Evolutionary conservation across 1,140 invertebrate species (phyloP).

Genomic region (Cotesia typhae): DNA sequence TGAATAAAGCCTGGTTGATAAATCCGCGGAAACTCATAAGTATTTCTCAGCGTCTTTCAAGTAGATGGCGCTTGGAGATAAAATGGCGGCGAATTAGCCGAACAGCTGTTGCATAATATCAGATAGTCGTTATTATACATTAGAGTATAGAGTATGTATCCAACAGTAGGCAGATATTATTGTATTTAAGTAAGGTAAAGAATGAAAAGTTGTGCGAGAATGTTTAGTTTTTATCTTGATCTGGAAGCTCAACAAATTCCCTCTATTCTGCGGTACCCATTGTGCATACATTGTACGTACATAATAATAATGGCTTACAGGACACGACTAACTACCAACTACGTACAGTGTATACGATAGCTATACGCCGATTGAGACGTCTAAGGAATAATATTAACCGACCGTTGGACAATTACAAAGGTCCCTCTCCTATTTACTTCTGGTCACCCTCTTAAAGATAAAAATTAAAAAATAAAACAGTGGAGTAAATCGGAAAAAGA

Average conservation of each 20-base stretch:
- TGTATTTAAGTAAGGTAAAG: not conserved
- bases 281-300: no score
- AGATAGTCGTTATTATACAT: conserved; percentile 12
- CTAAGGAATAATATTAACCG: conserved; percentile 28
- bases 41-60: no score
- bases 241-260: conserved; percentile 24
- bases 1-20: no score
- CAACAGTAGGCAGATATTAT: not conserved
- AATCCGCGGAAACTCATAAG: no score
- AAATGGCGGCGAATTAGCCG: conserved; percentile 43
- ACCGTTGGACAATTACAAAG: conserved; percentile 22
- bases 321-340: not conserved
- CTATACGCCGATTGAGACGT: conserved; percentile 41
- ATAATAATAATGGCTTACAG: not conserved
- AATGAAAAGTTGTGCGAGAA: conserved; percentile 46
- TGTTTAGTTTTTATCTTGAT: conserved; percentile 47
- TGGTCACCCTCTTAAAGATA: no score
- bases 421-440: not conserved
- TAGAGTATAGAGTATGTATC: not conserved
- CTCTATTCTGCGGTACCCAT: not conserved
- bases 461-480: not conserved
- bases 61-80: no score
- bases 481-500: not conserved
- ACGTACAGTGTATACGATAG: no score
- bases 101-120: conserved; percentile 44